Conservation (phyloP, 1,140 invertebrate genomes). For the Homalodisca vitripennis region DNA sequence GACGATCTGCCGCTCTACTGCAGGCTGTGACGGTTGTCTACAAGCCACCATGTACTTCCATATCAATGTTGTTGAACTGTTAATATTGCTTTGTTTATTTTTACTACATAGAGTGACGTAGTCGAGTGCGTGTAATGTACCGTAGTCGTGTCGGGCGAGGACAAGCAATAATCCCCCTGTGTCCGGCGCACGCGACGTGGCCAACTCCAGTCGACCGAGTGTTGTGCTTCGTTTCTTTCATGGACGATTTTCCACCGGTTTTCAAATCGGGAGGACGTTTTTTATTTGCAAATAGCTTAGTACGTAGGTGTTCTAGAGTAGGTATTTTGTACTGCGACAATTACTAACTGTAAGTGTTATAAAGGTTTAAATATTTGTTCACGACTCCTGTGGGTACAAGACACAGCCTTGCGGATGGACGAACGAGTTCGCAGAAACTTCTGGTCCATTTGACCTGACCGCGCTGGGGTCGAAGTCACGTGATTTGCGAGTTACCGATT, state of each 20-base stretch:
- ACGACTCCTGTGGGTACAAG: not conserved
- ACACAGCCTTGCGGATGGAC: not conserved
- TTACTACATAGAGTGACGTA: constrained; percentile 21
- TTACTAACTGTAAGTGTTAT: constrained; percentile 28
- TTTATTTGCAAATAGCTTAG: constrained; percentile 23
- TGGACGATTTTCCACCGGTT: constrained; percentile 9
- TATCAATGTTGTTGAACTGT: constrained; percentile 34
- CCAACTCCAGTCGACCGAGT: not conserved
- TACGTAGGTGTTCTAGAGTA: not conserved
- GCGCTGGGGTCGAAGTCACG: no score
- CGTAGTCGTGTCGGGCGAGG: not conserved
- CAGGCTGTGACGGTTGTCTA: constrained; percentile 12
- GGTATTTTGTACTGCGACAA: constrained; percentile 19
- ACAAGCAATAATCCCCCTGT: constrained; percentile 31
- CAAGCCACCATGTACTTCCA: constrained; percentile 30
- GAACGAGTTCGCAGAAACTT: not conserved
- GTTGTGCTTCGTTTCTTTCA: not conserved
- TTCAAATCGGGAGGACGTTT: constrained; percentile 1
- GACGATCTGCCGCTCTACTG: not conserved
- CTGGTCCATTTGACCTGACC: no score
- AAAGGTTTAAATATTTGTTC: constrained; percentile 14
- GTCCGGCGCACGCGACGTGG: no score
- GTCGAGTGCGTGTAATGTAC: constrained; percentile 4
- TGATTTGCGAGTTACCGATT: no score
- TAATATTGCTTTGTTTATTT: constrained; percentile 31